Conservation (phyloP, 2,113 vertebrate genomes). For the Accipiter virgatus region DNA sequence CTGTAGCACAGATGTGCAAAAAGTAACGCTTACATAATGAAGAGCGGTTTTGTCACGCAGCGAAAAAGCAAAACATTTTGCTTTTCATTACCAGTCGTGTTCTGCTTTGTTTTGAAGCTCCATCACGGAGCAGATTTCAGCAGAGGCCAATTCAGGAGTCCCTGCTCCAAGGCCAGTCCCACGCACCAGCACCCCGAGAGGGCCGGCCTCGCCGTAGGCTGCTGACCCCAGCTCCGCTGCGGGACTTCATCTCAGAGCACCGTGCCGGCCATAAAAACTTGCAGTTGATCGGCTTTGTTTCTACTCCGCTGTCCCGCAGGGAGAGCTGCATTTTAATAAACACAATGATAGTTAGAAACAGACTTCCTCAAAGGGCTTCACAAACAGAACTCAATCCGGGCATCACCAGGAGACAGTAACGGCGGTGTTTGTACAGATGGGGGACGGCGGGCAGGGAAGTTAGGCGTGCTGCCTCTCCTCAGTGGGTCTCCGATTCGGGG, state of each 20-base stretch:
- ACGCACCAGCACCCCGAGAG: not conserved
- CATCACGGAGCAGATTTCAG: not conserved
- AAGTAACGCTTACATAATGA: not conserved
- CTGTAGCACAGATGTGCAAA: not conserved
- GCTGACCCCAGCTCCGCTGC: not conserved
- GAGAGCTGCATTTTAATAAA: constrained; percentile 46
- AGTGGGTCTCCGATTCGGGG: not conserved
- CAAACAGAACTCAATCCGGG: constrained; percentile 12
- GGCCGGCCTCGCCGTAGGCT: not conserved
- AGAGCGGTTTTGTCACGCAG: not conserved
- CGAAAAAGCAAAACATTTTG: constrained; percentile 9
- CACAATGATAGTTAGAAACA: not conserved
- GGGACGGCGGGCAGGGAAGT: not conserved
- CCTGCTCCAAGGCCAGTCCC: not conserved
- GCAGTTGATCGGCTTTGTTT: not conserved
- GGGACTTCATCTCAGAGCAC: not conserved
- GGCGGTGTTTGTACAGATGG: constrained; percentile 60
- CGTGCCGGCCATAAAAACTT: not conserved
- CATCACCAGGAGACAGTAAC: not conserved
- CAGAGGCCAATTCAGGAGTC: not conserved
- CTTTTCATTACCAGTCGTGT: not conserved
- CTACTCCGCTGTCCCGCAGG: not conserved
- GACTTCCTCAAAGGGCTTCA: constrained; percentile 33
- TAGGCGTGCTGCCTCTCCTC: not conserved
- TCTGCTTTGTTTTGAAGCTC: not conserved